Conservation (phyloP, 53 echinoderm and acorn worm genomes). For the Holothuria leucospilota region DNA sequence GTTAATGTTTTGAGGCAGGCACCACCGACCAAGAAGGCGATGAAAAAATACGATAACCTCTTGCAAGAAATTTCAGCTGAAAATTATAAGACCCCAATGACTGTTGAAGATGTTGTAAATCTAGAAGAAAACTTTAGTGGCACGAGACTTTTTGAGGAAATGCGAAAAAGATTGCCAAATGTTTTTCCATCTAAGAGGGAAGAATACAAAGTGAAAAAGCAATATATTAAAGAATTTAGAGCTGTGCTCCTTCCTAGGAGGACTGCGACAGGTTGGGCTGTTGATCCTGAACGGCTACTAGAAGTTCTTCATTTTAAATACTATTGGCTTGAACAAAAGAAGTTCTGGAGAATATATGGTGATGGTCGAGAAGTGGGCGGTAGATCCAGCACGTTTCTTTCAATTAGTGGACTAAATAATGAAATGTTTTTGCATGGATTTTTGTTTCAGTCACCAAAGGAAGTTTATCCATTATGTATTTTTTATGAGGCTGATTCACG, state of each 20-base stretch:
- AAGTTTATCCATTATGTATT: slow-evolving; percentile 59
- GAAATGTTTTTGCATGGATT: neutral
- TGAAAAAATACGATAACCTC: neutral
- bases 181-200: slow-evolving; percentile 47
- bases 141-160: slow-evolving; percentile 46
- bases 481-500: slow-evolving; percentile 80
- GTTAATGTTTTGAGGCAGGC: neutral
- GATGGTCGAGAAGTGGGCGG: slow-evolving; percentile 72
- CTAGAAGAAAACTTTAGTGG: slow-evolving; percentile 63
- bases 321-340: slow-evolving; percentile 23
- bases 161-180: slow-evolving; percentile 65
- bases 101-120: slow-evolving; percentile 63
- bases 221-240: slow-evolving; percentile 53
- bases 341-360: slow-evolving; percentile 39
- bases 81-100: neutral
- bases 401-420: slow-evolving; percentile 55
- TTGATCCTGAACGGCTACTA: slow-evolving; percentile 60
- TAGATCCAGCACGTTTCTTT: slow-evolving; percentile 52
- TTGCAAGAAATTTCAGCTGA: slow-evolving; percentile 8
- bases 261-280: slow-evolving; percentile 67
- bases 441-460: neutral
- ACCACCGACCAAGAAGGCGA: neutral
- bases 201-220: slow-evolving; percentile 38
- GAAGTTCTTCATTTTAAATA: slow-evolving; percentile 65
- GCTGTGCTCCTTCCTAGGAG: slow-evolving; percentile 55